Evolutionary conservation across 2,888 invertebrate genomes (phyloP).

Genomic region (Margaritifera margaritifera): DNA sequence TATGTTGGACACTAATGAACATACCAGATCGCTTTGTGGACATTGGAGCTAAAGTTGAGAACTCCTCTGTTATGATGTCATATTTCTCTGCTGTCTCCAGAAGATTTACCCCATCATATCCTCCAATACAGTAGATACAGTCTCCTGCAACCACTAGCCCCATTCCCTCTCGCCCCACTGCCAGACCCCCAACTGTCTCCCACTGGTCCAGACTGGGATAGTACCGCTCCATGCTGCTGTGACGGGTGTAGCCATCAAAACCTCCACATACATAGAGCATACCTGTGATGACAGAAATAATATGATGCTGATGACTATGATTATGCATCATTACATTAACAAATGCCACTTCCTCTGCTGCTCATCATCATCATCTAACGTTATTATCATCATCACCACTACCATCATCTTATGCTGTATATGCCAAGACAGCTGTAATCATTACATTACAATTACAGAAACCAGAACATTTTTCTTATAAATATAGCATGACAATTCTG

Average conservation of each 20-base stretch:
- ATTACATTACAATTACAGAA: too few relatives aligned
- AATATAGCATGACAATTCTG: too few relatives aligned
- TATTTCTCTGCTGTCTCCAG: conserved; percentile 69
- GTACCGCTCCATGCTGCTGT: conserved; percentile 70
- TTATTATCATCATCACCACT: background rate
- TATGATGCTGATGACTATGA: background rate
- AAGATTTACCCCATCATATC: conserved; percentile 71
- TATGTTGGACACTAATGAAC: background rate
- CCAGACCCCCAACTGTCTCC: conserved; percentile 64
- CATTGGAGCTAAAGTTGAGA: conserved; percentile 69
- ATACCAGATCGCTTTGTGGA: conserved; percentile 67
- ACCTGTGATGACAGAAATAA: conserved; percentile 44
- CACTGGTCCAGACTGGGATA: conserved; percentile 68
- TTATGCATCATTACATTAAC: background rate
- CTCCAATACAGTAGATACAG: conserved; percentile 70
- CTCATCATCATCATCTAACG: too few relatives aligned
- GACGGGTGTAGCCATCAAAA: conserved; percentile 70
- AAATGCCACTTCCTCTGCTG: background rate
- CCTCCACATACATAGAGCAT: conserved; percentile 71
- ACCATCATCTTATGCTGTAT: too few relatives aligned
- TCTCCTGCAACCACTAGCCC: conserved; percentile 70
- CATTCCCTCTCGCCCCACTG: conserved; percentile 68
- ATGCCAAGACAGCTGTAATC: too few relatives aligned
- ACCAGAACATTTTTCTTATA: too few relatives aligned
- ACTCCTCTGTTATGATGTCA: conserved; percentile 61